Evolutionary conservation across 2,888 invertebrate genomes (phyloP).

Genomic region (Agelastica alni): DNA sequence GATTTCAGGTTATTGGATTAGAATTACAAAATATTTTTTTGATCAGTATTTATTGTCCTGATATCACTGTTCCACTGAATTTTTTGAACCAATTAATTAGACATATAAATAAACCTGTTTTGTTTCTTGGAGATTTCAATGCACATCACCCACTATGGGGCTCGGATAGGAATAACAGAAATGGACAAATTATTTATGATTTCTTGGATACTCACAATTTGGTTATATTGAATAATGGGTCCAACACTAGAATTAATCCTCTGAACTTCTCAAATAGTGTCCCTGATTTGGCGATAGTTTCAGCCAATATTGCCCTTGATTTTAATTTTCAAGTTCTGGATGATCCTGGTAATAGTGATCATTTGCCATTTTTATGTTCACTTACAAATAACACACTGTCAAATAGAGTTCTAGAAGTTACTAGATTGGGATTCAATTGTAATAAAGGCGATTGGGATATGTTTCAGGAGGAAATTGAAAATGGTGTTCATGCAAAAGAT

Average conservation of each 20-base stretch:
- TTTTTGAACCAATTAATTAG: background rate
- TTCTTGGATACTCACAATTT: background rate
- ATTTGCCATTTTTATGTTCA: slow-evolving; percentile 2
- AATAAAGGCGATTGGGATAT: background rate
- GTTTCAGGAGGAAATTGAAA: background rate
- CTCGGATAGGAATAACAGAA: background rate
- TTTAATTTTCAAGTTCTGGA: background rate
- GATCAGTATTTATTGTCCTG: background rate
- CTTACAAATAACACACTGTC: background rate
- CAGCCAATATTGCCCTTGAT: background rate
- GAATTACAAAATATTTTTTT: background rate
- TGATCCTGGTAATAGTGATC: slow-evolving; percentile 1
- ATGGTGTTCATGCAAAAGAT: background rate
- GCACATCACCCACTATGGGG: slow-evolving; percentile 1
- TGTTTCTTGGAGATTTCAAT: slow-evolving; percentile 3
- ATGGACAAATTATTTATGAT: background rate
- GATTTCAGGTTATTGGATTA: background rate
- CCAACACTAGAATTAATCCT: background rate
- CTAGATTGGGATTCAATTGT: background rate
- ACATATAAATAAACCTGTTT: background rate
- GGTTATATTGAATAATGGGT: slow-evolving; percentile 3
- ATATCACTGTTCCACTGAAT: no score
- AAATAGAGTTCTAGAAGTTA: background rate
- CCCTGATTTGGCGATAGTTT: background rate
- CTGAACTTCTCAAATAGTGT: background rate